Conservation (phyloP, 2,888 invertebrate species). For the Lithophane ornitopus region DNA sequence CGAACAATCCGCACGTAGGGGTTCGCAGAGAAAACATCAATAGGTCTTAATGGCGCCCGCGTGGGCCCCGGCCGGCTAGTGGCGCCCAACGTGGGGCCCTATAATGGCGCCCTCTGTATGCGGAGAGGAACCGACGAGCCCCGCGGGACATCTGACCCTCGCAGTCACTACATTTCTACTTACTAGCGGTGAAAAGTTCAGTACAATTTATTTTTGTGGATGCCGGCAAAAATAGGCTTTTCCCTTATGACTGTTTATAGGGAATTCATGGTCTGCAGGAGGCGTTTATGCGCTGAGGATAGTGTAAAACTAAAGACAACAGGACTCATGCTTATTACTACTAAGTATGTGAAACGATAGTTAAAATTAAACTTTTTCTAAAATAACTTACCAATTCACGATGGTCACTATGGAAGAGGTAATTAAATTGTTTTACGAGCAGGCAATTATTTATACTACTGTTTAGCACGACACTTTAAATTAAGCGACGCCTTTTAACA, state of each 20-base stretch:
- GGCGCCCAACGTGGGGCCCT: slow-evolving; percentile 58
- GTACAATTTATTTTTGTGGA: slow-evolving; percentile 33
- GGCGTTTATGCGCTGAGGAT: background rate
- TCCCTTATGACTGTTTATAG: slow-evolving; percentile 13
- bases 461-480: slow-evolving; percentile 29
- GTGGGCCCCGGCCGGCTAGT: slow-evolving; percentile 46
- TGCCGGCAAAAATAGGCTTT: background rate
- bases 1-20: slow-evolving; percentile 47
- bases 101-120: slow-evolving; percentile 49
- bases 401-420: background rate
- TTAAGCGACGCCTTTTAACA: slow-evolving; percentile 19
- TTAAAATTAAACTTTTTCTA: background rate
- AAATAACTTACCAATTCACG: background rate
- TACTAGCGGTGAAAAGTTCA: slow-evolving; percentile 40
- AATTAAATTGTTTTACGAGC: slow-evolving; percentile 24
- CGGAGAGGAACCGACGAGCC: slow-evolving; percentile 45
- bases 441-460: slow-evolving; percentile 10
- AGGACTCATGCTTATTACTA: background rate
- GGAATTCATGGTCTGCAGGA: background rate
- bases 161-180: slow-evolving; percentile 35
- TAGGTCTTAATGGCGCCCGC: slow-evolving; percentile 68
- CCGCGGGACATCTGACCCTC: slow-evolving; percentile 57
- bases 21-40: slow-evolving; percentile 43
- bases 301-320: background rate
- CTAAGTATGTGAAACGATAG: too few species aligned